phyloP scores from a whole-genome alignment of 2,888 invertebrate genomes.

The Tipula helvola region DNA sequence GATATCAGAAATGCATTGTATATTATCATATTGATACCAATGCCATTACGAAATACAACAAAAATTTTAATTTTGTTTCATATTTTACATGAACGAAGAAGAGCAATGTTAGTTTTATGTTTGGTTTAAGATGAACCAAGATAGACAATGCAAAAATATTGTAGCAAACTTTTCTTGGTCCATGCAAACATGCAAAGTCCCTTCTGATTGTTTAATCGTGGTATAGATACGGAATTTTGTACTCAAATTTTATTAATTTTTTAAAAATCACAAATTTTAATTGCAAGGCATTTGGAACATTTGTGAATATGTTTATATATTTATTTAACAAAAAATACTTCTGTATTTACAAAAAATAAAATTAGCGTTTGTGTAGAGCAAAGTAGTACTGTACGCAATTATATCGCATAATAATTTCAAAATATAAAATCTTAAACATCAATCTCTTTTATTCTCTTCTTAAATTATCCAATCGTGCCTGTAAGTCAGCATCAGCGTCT shows the following conservation, averaged over 20 bases:
- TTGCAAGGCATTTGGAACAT: not conserved
- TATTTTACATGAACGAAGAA: too few relatives aligned
- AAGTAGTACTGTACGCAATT: not conserved
- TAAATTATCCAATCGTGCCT: slow-evolving; percentile 90
- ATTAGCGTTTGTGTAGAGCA: not conserved
- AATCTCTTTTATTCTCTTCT: slow-evolving; percentile 57
- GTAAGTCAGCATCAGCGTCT: slow-evolving; percentile 95
- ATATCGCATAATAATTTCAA: not conserved
- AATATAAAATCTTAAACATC: not conserved
- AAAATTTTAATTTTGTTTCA: too few relatives aligned
- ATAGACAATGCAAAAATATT: too few relatives aligned
- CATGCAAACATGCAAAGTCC: too few relatives aligned
- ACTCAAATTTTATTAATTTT: not conserved
- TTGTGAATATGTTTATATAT: not conserved
- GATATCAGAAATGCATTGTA: too few relatives aligned
- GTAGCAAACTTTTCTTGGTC: too few relatives aligned
- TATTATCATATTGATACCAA: too few relatives aligned
- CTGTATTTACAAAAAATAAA: not conserved
- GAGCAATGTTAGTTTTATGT: too few relatives aligned
- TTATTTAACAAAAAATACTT: not conserved
- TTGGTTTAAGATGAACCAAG: too few relatives aligned
- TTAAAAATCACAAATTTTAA: not conserved
- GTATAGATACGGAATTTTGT: too few relatives aligned
- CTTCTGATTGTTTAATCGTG: too few relatives aligned
- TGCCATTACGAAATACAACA: too few relatives aligned